These are phyloP conservation scores for Tympanoctomys barrerae DNA, from an alignment of 2,797 vertebrate genomes.

Conservation along the genomic window DNA sequence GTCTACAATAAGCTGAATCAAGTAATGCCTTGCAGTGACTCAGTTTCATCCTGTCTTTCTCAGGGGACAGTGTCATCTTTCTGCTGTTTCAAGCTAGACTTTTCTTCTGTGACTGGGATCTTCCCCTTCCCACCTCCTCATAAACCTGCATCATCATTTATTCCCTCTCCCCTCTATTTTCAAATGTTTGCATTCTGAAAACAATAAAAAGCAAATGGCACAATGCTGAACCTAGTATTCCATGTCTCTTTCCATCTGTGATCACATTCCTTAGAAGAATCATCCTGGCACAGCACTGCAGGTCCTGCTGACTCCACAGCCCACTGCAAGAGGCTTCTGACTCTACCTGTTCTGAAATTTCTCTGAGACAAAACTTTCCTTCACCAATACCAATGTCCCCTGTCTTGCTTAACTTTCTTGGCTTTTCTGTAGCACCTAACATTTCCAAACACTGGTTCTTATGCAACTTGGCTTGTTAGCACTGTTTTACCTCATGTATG, in stretches of 20 bases:
- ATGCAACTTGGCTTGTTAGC: not conserved
- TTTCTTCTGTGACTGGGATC: not conserved
- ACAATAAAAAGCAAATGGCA: not conserved
- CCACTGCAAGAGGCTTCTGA: not conserved
- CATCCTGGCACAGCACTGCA: not conserved
- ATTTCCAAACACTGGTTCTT: not conserved
- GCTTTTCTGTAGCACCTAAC: not conserved
- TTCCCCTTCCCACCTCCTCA: not conserved
- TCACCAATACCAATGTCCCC: not conserved
- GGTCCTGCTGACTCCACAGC: not conserved
- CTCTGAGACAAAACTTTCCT: not conserved
- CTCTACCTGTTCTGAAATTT: not conserved
- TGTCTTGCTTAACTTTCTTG: not conserved
- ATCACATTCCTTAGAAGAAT: not conserved
- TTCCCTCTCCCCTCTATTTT: not conserved
- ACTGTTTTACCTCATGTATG: not conserved
- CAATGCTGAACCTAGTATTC: not conserved
- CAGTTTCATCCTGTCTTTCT: too few relatives aligned
- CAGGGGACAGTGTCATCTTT: not conserved
- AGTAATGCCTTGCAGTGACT: too few relatives aligned
- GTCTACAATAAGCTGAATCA: too few relatives aligned
- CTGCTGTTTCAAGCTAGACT: not conserved
- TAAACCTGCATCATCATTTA: not conserved
- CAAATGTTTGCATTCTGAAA: slow-evolving; percentile 8
- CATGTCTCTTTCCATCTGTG: not conserved